Base-by-base conservation (phyloP, 2,797 vertebrate species). In the Columba guinea region DNA sequence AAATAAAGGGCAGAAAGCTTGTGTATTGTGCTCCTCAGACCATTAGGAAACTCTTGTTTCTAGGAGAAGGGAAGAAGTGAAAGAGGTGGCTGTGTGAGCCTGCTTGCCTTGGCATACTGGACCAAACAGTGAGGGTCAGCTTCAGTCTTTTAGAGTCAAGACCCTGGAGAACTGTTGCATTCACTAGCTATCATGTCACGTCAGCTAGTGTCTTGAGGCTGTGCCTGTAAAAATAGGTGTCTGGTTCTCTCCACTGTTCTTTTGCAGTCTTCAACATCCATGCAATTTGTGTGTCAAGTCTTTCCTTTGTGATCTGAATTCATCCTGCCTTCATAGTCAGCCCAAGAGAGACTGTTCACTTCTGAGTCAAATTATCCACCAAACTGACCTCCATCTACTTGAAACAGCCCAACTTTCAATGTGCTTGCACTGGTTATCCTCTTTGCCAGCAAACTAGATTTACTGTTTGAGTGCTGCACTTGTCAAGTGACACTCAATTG, bases 401-500 rank as follows among this genome's bases (percentile, higher is more conserved):
- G 37, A 24, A 89, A 49, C 7, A 49, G 53, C 37, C 32, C 22
- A 58, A 19, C 15, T 62, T 79, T n/a, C 21, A 49, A 22, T 27
- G 19, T 37, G 41, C 48, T 75, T 56, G n/a, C n/a, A 46, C 22
- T 34, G 41, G 56, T 69, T 65, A 37, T 44, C 34, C 28, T 52
- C 22, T 52, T 56, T 84, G 64, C 23, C n/a, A 58, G 53, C 13
- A 65, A 79, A 69, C 39, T n/a, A 46, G 11, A 24, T 67, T 55
- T 74, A 37, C 37, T 52, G 15, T 83, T 58, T 28, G 41, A 74
- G n/a, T 0, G 1, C 32, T 60, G 34, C 20, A 17, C 13, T 60
- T 0, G 0, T 35, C 30, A 51, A 55, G 35, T 56, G 41, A 30
- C 58, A 60, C 30, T 70, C 0, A 1, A 23, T 59, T 60, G 69